A percentile compares a stretch with the other conserved stretches of the same genome.
phyloP scores from a whole-genome alignment of 2,113 vertebrate genomes.

The Pitta sordida region DNA sequence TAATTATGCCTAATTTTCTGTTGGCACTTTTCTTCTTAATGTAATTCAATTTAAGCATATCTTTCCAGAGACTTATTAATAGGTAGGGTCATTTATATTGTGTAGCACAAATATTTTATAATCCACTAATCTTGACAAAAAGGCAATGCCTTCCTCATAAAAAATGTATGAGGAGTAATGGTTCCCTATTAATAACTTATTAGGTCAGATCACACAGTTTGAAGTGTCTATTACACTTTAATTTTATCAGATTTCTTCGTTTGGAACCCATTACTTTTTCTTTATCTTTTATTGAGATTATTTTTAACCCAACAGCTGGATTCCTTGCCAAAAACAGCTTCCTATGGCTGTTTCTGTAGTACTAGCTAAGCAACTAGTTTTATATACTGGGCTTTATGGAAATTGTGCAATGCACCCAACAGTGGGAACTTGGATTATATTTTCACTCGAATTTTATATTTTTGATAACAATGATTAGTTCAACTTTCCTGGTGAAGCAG shows the following conservation, averaged over 20 bases:
- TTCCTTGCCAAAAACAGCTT: background rate
- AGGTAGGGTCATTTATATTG: slow-evolving; percentile 87
- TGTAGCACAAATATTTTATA: slow-evolving; percentile 95
- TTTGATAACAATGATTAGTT: background rate
- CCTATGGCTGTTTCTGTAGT: background rate
- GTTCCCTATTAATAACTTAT: slow-evolving; percentile 96
- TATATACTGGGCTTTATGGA: background rate
- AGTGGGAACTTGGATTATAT: background rate
- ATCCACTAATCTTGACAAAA: slow-evolving; percentile 92
- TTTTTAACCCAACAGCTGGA: slow-evolving; percentile 19
- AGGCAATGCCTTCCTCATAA: slow-evolving; percentile 90
- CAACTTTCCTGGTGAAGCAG: background rate
- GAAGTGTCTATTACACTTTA: slow-evolving; percentile 81
- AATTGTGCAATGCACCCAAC: background rate
- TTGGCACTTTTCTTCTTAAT: slow-evolving; percentile 75
- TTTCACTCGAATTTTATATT: background rate
- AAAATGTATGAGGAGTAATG: slow-evolving; percentile 97
- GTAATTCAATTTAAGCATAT: slow-evolving; percentile 85
- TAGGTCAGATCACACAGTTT: slow-evolving; percentile 84
- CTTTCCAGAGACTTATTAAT: slow-evolving; percentile 84
- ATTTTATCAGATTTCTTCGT: slow-evolving; percentile 79
- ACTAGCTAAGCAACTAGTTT: background rate
- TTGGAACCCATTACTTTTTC: slow-evolving; percentile 55
- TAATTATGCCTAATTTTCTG: slow-evolving; percentile 80
- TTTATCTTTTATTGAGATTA: slow-evolving; percentile 63